Percentiles rank a stretch among this genome's conserved stretches.
phyloP scores from a whole-genome alignment of 2,797 vertebrate species.

The Poecilia picta region DNA sequence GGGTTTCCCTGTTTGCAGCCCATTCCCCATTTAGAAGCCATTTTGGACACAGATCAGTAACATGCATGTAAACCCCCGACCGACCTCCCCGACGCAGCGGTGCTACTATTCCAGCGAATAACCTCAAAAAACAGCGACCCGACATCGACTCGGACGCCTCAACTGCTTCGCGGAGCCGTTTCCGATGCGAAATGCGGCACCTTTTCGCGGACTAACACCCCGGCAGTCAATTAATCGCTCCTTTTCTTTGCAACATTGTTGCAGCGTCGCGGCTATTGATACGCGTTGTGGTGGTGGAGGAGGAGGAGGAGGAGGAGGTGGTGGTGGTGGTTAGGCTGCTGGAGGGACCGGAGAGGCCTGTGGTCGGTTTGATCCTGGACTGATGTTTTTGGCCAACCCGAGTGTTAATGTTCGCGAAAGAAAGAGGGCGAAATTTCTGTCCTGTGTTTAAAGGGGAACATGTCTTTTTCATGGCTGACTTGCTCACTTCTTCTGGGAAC shows the following conservation, averaged over 20 bases:
- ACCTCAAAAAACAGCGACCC: constrained; percentile 34
- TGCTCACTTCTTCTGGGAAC: constrained; percentile 96
- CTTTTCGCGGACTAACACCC: constrained; percentile 40
- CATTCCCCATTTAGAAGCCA: constrained; percentile 89
- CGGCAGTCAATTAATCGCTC: constrained; percentile 49
- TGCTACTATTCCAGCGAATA: constrained; percentile 60
- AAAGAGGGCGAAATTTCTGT: constrained; percentile 64
- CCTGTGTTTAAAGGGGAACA: constrained; percentile 84
- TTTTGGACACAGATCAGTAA: constrained; percentile 92
- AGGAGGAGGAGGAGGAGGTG: constrained; percentile 32
- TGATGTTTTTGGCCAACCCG: constrained; percentile 64
- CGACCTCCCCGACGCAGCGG: constrained; percentile 76
- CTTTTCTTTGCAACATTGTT: constrained; percentile 69
- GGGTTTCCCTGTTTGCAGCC: constrained; percentile 88
- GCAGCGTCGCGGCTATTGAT: constrained; percentile 70
- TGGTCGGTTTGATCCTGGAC: constrained; percentile 65
- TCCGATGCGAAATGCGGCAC: constrained; percentile 46
- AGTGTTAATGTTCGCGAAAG: constrained; percentile 80
- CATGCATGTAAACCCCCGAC: constrained; percentile 76
- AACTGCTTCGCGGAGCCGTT: constrained; percentile 25
- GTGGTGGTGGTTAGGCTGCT: constrained; percentile 48
- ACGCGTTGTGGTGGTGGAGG: constrained; percentile 62
- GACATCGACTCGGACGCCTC: constrained; percentile 21
- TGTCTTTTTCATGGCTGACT: constrained; percentile 94
- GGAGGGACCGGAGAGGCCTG: constrained; percentile 70